phyloP scores from a whole-genome alignment of 2,113 vertebrate genomes.

The Seriola rivoliana region DNA sequence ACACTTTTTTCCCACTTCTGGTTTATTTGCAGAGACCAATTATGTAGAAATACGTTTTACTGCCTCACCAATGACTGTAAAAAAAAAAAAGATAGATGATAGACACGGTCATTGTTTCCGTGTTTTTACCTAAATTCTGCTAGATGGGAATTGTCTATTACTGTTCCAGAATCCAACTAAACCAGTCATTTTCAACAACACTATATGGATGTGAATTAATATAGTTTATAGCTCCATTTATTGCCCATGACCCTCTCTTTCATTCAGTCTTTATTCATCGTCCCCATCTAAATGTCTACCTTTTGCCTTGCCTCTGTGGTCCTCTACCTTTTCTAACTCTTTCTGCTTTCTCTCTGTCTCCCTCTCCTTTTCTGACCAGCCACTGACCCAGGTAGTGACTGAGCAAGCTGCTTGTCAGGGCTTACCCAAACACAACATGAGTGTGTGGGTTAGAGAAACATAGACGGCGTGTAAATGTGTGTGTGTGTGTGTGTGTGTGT shows the following conservation, averaged over 20 bases:
- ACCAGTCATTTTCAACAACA: neutral
- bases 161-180: no score
- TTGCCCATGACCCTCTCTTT: neutral
- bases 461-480: slow-evolving; percentile 26
- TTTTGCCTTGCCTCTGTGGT: neutral
- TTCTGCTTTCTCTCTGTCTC: neutral
- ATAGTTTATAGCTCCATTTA: neutral
- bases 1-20: neutral
- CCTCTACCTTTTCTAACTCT: neutral
- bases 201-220: neutral
- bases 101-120: no score
- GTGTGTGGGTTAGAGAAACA: slow-evolving; percentile 28
- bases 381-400: slow-evolving; percentile 45
- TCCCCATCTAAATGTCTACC: neutral
- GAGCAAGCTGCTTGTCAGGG: slow-evolving; percentile 56
- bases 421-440: slow-evolving; percentile 57
- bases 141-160: neutral
- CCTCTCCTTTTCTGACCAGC: slow-evolving; percentile 36
- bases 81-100: no score
- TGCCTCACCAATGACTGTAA: neutral
- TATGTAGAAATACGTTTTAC: no score
- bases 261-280: neutral
- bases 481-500: slow-evolving; percentile 18
- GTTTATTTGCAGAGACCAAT: no score
- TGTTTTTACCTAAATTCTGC: neutral